phyloP scores from a whole-genome alignment of 2,888 invertebrate species.

The Drosophila basisetae region DNA sequence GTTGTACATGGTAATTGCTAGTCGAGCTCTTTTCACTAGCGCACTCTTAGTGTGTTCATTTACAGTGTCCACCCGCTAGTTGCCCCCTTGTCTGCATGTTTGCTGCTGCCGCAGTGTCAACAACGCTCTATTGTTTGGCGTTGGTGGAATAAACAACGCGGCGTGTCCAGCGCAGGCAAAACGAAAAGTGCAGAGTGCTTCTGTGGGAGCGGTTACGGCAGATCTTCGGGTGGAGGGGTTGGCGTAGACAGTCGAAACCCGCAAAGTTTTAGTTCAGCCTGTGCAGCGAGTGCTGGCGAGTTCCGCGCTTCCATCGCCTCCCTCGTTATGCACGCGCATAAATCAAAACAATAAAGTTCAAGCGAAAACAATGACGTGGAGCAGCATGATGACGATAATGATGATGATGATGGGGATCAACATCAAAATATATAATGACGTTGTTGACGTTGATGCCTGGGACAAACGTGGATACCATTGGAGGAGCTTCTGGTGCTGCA shows the following conservation, averaged over 20 bases:
- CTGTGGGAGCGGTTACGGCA: neutral
- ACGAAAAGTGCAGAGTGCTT: constrained; percentile 1
- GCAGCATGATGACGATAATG: constrained; percentile 22
- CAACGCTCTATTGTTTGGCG: constrained; percentile 71
- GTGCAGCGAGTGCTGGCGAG: constrained; percentile 37
- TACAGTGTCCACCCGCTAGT: constrained; percentile 52
- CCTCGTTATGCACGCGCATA: constrained; percentile 68
- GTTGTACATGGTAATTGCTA: neutral
- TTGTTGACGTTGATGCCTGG: constrained; percentile 56
- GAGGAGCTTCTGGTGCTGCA: constrained; percentile 32
- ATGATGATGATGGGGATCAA: constrained; percentile 28
- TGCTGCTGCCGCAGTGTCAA: constrained; percentile 45
- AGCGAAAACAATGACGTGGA: constrained; percentile 74
- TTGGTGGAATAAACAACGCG: constrained; percentile 76
- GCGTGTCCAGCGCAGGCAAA: constrained; percentile 69
- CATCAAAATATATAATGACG: constrained; percentile 24
- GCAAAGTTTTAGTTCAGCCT: constrained; percentile 72
- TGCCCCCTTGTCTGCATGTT: constrained; percentile 6
- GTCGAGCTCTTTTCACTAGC: neutral
- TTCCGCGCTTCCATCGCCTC: constrained; percentile 12
- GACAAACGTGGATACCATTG: constrained; percentile 35
- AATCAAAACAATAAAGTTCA: constrained; percentile 81
- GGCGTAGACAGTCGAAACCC: constrained; percentile 59
- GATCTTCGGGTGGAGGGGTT: neutral
- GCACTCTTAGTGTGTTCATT: constrained; percentile 49